Evolutionary conservation across 2,113 vertebrate species (phyloP).

Genomic region (Sinocyclocheilus rhinocerous): DNA sequence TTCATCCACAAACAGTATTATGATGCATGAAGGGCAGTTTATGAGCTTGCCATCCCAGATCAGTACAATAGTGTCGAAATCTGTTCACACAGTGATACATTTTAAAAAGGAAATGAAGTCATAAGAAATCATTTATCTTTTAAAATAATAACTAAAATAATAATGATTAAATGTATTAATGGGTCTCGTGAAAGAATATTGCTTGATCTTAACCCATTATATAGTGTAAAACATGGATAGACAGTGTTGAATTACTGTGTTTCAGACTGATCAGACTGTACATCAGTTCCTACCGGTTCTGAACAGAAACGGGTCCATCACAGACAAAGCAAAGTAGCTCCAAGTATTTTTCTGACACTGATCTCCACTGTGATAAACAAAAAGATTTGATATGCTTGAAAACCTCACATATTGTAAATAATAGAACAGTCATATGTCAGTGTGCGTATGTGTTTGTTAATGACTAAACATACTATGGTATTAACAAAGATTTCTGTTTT

Average conservation of each 20-base stretch:
- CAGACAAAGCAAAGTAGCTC: not conserved
- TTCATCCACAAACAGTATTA: not conserved
- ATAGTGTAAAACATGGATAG: not conserved
- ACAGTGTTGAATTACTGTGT: not conserved
- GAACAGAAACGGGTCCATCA: not conserved
- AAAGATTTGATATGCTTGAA: not conserved
- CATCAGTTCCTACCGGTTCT: slow-evolving; percentile 24
- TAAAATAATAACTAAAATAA: not conserved
- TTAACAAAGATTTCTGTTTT: too few species aligned
- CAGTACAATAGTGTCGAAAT: not conserved
- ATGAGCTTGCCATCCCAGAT: slow-evolving; percentile 42
- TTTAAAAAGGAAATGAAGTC: not conserved
- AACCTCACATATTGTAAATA: not conserved
- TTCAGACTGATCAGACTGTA: not conserved
- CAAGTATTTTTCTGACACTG: not conserved
- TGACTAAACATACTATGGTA: too few species aligned
- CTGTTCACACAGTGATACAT: not conserved
- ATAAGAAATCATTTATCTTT: not conserved
- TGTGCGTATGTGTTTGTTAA: not conserved
- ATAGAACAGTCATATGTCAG: too few species aligned
- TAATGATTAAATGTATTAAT: not conserved
- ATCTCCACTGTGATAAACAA: slow-evolving; percentile 28
- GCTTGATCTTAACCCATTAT: not conserved
- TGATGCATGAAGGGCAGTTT: slow-evolving; percentile 44
- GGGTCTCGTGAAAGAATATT: not conserved